Base-by-base conservation (phyloP, 2,888 invertebrate genomes). In the Mesopsocus fuscifrons region DNA sequence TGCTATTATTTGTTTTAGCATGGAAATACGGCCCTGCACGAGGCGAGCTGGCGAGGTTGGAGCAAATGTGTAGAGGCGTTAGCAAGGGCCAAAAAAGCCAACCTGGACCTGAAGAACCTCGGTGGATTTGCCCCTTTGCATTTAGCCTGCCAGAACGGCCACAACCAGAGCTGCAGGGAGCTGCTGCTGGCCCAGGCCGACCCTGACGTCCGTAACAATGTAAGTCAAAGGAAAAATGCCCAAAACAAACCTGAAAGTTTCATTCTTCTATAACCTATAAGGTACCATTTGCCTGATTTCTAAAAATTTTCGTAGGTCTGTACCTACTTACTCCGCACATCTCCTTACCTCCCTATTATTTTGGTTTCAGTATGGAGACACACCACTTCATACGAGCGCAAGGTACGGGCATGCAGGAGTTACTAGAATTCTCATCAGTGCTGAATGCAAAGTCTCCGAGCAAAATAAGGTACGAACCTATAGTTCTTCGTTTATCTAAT, bases 371-470 rank as follows among this genome's bases (percentile, higher is more conserved):
- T 94, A 92, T 59, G 92, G 92, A 3, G 94, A 94, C 59, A 89
- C 92, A 0, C 77, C 94, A 0, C 67, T 95, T 20, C 94, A 95
- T 62, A 94, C 94, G 2, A 84, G 91, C 2, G 88, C 91, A 3
- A 72, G 94, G 17, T 94, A 95, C 60, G 94, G 94, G 0, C 95
- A 95, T 63, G 92, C 92, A 0, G 94, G 94, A 2, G 94, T 92
- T 47, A 84, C 91, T 0, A 71, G 94, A 43, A 92, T 95, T 53
- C 72, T 95, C 43, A 78, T 95, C 51, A 91, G 91, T 30, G 94
- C 91, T 0, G 72, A 79, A 52, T 83, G 85, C 58, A 72, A 77
- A 51, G 78, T 84, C 43, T 81, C 84, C 45, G 84, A 85, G 54
- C 83, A 84, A 55, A 95, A 95, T 60, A 87, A 92, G 64, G 74